Percentiles rank a stretch among this genome's conserved stretches.
These are phyloP conservation scores for Lagopus muta DNA, from an alignment of 2,113 vertebrate species.

Conservation along the genomic window DNA sequence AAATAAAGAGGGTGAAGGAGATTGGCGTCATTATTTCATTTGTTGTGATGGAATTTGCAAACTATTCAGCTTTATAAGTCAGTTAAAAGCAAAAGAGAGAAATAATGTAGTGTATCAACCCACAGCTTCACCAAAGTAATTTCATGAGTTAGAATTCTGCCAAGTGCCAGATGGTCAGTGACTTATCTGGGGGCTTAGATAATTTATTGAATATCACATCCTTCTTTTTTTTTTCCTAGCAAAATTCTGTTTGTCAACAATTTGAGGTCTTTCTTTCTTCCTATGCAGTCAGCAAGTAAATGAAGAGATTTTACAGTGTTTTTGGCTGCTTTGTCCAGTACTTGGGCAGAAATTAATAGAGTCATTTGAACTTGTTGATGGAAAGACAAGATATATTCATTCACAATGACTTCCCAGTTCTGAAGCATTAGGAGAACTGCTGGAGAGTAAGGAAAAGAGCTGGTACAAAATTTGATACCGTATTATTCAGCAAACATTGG, in stretches of 20 bases:
- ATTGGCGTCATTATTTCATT: constrained; percentile 19
- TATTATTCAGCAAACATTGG: neutral
- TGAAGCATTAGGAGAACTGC: neutral
- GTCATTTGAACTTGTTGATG: neutral
- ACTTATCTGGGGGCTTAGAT: constrained; percentile 35
- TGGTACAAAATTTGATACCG: neutral
- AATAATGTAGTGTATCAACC: constrained; percentile 11
- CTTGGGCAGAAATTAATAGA: neutral
- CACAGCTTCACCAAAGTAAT: constrained; percentile 13
- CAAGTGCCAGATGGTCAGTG: constrained; percentile 53
- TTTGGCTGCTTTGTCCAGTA: neutral
- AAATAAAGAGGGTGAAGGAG: constrained; percentile 2
- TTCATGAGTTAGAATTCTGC: constrained; percentile 1
- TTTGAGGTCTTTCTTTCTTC: neutral
- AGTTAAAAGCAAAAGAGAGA: neutral
- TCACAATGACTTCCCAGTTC: neutral
- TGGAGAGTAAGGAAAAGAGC: neutral
- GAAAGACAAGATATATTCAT: neutral
- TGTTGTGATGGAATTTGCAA: constrained; percentile 56
- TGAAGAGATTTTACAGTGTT: neutral
- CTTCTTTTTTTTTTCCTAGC: neutral
- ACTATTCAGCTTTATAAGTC: constrained; percentile 1
- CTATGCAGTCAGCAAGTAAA: neutral
- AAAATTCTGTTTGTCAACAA: constrained; percentile 4
- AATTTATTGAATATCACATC: constrained; percentile 13